Base-by-base conservation (phyloP, 1,140 invertebrate genomes). In the Cydia amplana region DNA sequence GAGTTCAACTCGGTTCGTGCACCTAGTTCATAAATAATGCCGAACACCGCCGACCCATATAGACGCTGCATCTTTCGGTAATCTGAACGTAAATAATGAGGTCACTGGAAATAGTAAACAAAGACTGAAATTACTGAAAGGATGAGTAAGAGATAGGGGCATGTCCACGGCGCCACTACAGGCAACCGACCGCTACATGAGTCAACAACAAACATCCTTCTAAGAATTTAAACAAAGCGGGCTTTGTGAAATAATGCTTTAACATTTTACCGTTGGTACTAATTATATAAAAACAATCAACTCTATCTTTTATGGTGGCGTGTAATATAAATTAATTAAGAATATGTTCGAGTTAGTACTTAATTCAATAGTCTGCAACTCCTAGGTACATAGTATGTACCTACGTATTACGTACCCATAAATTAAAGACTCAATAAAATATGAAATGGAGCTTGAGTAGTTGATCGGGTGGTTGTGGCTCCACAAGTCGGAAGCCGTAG, bases 1-100 rank as follows among this genome's bases (percentile, higher is more conserved):
- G 79, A 74, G 80, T 79, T 80, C 75, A 79, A 80, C 79, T 65
- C 65, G 64, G 78, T 80, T 82, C 83, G 78, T 81, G 74, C 79
- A 78, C 79, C 81, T 77, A 80, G 75, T 81, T 81, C 73, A 81
- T 72, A 78, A 72, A 36, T 70, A n/a, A 20, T 70, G 36, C n/a
- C 5, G 18, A 51, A 23, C 72, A 10, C 14, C 23, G 23, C 14
- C 72, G 46, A 73, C 40, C 43, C 43, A 43, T 5, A 25, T 73
- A 43, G 5, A 51, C 7, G 36, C 16, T 72, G 43, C 43, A 49
- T 72, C 65, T 36, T 36, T 70, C 65, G 18, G 65, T 43, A 36
- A 18, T 7, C 28, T n/a, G 16, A n/a, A 20, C 25, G 64, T 65
- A 32, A 65, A 36, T 65, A 64, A 64, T 16, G 28, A 65, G 28